These are phyloP conservation scores for Verasper variegatus DNA, from an alignment of 2,113 vertebrate species.

Conservation along the genomic window DNA sequence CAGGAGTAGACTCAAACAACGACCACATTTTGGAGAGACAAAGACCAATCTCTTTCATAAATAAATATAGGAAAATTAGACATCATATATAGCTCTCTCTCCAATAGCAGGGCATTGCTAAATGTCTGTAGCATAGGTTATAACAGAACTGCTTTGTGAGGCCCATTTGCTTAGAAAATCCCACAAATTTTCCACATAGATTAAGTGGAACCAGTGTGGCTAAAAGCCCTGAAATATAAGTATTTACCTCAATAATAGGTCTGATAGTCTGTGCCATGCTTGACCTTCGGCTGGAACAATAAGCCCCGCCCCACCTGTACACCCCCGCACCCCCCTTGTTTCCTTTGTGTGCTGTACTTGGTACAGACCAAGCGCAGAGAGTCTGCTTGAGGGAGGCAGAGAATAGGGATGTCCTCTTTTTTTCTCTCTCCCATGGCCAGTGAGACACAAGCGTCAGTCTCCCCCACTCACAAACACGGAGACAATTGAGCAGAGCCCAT, in stretches of 20 bases:
- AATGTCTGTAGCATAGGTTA: slow-evolving; percentile 62
- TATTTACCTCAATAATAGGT: slow-evolving; percentile 74
- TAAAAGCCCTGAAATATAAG: slow-evolving; percentile 75
- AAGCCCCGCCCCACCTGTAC: slow-evolving; percentile 33
- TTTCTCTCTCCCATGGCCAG: slow-evolving; percentile 59
- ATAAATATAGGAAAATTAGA: slow-evolving; percentile 82
- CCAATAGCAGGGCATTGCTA: slow-evolving; percentile 70
- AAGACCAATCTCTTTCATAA: slow-evolving; percentile 80
- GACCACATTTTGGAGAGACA: slow-evolving; percentile 77
- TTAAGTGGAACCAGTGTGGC: slow-evolving; percentile 63
- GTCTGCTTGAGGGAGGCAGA: slow-evolving; percentile 59
- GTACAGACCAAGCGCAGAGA: slow-evolving; percentile 44
- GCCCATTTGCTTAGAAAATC: slow-evolving; percentile 61
- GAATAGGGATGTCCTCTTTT: slow-evolving; percentile 61
- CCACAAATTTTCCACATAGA: slow-evolving; percentile 62
- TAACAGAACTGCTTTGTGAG: slow-evolving; percentile 56
- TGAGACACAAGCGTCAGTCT: slow-evolving; percentile 54
- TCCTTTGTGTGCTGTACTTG: slow-evolving; percentile 54
- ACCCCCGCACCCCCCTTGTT: slow-evolving; percentile 3
- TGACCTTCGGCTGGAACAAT: slow-evolving; percentile 76
- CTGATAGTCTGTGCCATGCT: slow-evolving; percentile 78
- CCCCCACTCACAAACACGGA: slow-evolving; percentile 64
- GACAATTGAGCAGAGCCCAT: slow-evolving; percentile 64
- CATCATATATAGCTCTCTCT: slow-evolving; percentile 80
- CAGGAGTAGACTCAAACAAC: slow-evolving; percentile 68